Percentiles rank a stretch among this genome's conserved stretches.
Conservation (phyloP, 1,140 invertebrate genomes). For the Pachypsylla venusta region DNA sequence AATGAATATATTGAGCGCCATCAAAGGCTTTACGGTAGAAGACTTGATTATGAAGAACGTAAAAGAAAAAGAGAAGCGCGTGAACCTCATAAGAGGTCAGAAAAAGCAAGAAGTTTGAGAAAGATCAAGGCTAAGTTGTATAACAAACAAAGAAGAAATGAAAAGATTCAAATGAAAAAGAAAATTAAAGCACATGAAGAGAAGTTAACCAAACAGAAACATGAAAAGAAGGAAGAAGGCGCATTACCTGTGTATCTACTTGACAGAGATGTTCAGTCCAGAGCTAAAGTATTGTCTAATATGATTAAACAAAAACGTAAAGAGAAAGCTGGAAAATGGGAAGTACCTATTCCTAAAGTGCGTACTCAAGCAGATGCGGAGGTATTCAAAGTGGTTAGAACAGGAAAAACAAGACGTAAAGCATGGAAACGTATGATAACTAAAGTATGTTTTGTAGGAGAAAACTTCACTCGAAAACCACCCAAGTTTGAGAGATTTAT, state of each 20-base stretch:
- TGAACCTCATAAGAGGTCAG: conserved; percentile 72
- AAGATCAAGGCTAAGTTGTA: conserved; percentile 97
- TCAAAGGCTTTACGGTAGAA: conserved; percentile 84
- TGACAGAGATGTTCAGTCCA: conserved; percentile 86
- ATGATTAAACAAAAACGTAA: conserved; percentile 99
- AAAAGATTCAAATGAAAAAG: conserved; percentile 99
- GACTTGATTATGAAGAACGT: conserved; percentile 94
- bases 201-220: conserved; percentile 59
- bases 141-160: conserved; percentile 89
- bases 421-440: conserved; percentile 99
- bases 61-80: conserved; percentile 92
- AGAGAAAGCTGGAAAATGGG: conserved; percentile 99
- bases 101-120: conserved; percentile 78
- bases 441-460: conserved; percentile 95
- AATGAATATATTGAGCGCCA: conserved; percentile 99
- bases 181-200: conserved; percentile 88
- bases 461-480: conserved; percentile 96
- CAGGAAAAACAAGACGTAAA: conserved; percentile 89
- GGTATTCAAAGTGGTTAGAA: conserved; percentile 80
- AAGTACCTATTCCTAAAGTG: conserved; percentile 98
- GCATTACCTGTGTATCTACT: conserved; percentile 91
- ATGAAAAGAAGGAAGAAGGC: conserved; percentile 58
- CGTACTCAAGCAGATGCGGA: conserved; percentile 93
- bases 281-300: conserved; percentile 92
- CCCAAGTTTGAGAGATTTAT: conserved; percentile 99